Evolutionary conservation across 2,113 vertebrate genomes (phyloP), one percentile per base, ranked within the genome.

Genomic region (Pedetes capensis): DNA sequence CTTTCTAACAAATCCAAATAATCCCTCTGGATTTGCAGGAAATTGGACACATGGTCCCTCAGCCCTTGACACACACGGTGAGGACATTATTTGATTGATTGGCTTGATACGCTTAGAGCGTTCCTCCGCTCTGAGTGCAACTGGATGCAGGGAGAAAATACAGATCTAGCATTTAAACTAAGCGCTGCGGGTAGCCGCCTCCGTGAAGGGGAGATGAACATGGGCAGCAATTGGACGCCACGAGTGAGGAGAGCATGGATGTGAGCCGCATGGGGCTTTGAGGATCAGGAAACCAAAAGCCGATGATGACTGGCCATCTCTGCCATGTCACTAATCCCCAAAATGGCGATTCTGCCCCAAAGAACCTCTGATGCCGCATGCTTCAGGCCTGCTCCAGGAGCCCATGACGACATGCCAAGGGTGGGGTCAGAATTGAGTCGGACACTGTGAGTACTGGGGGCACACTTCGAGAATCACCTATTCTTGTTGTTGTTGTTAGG

Each of bases 21-120:
- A 96, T 95, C 94, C 61, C 76, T 44, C 72, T 76, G 88, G 94
- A 96, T 90, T 74, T 89, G 68, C 72, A 69, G 78, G 71, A 92
- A 94, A 95, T 92, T 78, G 95, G 85, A 63, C 91, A 53, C 57
- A 79, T 0, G 11, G 78, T 91, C 39, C 42, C 51, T 37, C 81
- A 83, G 94, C 42, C 91, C 91, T 96, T 79, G 91, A 95, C 88
- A 91, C 76, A 81, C 14, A 57, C 6, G 10, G 93, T 75, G 76
- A 91, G 87, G 93, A 94, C 94, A 86, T 94, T 64, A 85, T 95
- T 93, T 95, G 78, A 95, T 95, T 96, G 93, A 95, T 94, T 97
- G 95, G 69, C 91, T 78, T 86, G 91, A 66, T 96, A 85, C 75
- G 83, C 63, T 95, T 92, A 95, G 85, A 95, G 78, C 66, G 86